phyloP scores from a whole-genome alignment of 2,888 invertebrate species.

The Sclerodermus sp. region DNA sequence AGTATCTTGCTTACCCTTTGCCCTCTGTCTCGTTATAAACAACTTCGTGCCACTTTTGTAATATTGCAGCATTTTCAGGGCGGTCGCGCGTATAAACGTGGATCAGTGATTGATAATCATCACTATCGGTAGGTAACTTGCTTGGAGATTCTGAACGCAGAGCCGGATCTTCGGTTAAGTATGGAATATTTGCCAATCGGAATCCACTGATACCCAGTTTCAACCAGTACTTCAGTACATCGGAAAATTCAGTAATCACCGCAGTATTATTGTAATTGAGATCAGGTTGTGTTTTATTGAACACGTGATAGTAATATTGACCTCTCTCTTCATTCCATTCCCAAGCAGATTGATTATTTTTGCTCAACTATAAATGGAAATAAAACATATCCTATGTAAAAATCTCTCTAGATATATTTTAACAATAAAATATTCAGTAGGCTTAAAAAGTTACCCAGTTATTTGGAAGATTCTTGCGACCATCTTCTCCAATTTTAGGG shows the following conservation, averaged over 20 bases:
- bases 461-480: slow-evolving; percentile 62
- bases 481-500: slow-evolving; percentile 51
- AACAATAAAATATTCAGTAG: not conserved
- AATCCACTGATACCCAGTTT: slow-evolving; percentile 80
- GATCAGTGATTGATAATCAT: slow-evolving; percentile 66
- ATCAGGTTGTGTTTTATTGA: slow-evolving; percentile 70
- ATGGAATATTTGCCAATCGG: slow-evolving; percentile 70
- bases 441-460: slow-evolving; percentile 66
- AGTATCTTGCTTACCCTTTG: slow-evolving; percentile 48
- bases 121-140: slow-evolving; percentile 40
- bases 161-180: slow-evolving; percentile 65
- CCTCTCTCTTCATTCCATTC: slow-evolving; percentile 64
- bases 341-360: slow-evolving; percentile 71
- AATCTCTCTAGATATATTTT: too few relatives aligned
- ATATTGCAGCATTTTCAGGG: slow-evolving; percentile 62
- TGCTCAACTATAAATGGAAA: slow-evolving; percentile 52
- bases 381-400: not conserved
- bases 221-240: slow-evolving; percentile 72
- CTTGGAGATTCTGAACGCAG: slow-evolving; percentile 61
- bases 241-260: slow-evolving; percentile 67
- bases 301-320: slow-evolving; percentile 81
- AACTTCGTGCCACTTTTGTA: slow-evolving; percentile 67
- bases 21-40: slow-evolving; percentile 63
- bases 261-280: slow-evolving; percentile 75
- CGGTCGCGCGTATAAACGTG: slow-evolving; percentile 70